Evolutionary conservation across 2,888 invertebrate species (phyloP).

Genomic region (Melanophora roralis): DNA sequence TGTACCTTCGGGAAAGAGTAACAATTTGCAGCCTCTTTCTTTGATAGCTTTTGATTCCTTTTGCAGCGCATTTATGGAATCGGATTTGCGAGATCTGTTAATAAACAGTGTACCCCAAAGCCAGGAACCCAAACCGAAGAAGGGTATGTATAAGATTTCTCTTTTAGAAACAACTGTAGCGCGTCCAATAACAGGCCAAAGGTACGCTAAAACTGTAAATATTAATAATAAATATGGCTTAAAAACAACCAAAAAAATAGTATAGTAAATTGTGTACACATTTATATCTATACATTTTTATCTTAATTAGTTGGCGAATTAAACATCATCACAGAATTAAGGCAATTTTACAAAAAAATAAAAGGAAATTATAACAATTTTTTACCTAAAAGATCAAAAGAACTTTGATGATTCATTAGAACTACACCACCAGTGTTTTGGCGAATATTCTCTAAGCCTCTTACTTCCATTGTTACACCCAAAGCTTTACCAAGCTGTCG

Average conservation of each 20-base stretch:
- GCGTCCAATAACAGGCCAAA: constrained; percentile 89
- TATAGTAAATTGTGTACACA: constrained; percentile 3
- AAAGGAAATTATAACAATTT: too few species aligned
- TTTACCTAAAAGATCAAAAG: constrained; percentile 89
- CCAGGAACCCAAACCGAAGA: constrained; percentile 91
- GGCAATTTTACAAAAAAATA: too few species aligned
- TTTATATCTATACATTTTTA: too few species aligned
- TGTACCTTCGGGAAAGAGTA: constrained; percentile 96
- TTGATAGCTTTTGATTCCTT: constrained; percentile 83
- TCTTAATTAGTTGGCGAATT: too few species aligned
- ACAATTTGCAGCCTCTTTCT: constrained; percentile 84
- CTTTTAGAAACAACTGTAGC: constrained; percentile 91
- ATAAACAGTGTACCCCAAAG: constrained; percentile 94
- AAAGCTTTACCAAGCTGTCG: constrained; percentile 78
- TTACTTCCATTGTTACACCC: constrained; percentile 85
- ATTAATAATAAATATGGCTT: too few species aligned
- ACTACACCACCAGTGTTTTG: constrained; percentile 87
- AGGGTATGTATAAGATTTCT: constrained; percentile 87
- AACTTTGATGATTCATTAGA: constrained; percentile 92
- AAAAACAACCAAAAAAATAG: too few species aligned
- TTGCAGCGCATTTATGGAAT: constrained; percentile 86
- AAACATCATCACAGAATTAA: too few species aligned
- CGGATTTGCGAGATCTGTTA: constrained; percentile 84
- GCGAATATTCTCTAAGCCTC: constrained; percentile 86
- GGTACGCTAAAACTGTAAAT: constrained; percentile 82